Evolutionary conservation across 2,113 vertebrate genomes (phyloP).

Genomic region (Pachycephala philippinensis): DNA sequence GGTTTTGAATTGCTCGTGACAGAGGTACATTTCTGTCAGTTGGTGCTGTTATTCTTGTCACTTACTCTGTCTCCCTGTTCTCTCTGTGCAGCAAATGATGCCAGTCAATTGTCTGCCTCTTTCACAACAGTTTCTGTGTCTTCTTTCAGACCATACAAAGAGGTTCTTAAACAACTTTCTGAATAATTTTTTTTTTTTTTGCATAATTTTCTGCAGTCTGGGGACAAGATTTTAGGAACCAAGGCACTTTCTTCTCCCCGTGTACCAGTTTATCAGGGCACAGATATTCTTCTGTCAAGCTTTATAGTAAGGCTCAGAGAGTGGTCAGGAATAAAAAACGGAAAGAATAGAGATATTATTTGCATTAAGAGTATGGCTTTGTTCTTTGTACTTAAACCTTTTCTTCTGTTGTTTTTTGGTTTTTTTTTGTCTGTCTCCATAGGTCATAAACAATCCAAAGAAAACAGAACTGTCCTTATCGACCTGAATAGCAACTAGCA

Average conservation of each 20-base stretch:
- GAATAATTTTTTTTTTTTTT: neutral
- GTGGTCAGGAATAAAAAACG: neutral
- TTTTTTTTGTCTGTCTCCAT: neutral
- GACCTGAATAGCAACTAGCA: neutral
- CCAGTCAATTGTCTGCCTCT: neutral
- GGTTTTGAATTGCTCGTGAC: neutral
- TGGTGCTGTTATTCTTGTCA: neutral
- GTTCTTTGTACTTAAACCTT: neutral
- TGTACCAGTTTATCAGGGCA: neutral
- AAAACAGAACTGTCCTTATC: neutral
- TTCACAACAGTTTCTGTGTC: neutral
- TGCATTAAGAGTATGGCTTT: neutral
- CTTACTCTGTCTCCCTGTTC: neutral
- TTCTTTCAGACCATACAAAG: neutral
- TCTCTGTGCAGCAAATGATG: neutral
- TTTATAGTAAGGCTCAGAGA: neutral
- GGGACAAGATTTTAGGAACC: neutral
- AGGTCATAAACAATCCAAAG: neutral
- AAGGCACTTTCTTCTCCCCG: neutral
- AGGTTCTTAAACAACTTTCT: neutral
- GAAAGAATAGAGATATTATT: neutral
- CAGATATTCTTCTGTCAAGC: neutral
- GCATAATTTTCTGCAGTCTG: neutral
- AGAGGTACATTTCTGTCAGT: conserved; percentile 7
- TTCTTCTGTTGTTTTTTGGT: neutral